These are phyloP conservation scores for Coluber constrictor DNA, from an alignment of 2,797 vertebrate species.

Conservation along the genomic window DNA sequence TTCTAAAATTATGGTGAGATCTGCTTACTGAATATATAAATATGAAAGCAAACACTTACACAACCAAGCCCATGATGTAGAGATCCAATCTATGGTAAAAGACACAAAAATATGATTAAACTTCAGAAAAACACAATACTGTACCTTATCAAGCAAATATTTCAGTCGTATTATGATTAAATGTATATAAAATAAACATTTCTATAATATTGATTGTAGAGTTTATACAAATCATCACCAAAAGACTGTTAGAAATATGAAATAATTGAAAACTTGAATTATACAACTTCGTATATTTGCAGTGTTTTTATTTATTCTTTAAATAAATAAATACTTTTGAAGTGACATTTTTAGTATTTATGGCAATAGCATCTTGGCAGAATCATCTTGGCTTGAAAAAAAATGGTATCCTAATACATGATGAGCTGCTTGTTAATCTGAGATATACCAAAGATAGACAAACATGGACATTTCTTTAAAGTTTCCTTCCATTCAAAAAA, in stretches of 20 bases:
- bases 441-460: neutral
- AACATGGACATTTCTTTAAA: neutral
- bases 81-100: slow-evolving; percentile 86
- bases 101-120: slow-evolving; percentile 63
- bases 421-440: neutral
- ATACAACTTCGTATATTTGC: neutral
- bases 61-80: slow-evolving; percentile 95
- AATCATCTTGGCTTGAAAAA: neutral
- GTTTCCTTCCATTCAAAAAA: neutral
- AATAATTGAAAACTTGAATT: slow-evolving; percentile 31
- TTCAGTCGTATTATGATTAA: slow-evolving; percentile 50
- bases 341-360: neutral
- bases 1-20: neutral
- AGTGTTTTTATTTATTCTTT: neutral
- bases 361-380: neutral
- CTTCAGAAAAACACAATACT: slow-evolving; percentile 60
- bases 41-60: slow-evolving; percentile 80
- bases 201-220: slow-evolving; percentile 28
- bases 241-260: slow-evolving; percentile 9
- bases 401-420: neutral
- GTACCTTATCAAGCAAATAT: slow-evolving; percentile 57
- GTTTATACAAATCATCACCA: neutral
- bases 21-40: neutral
- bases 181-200: slow-evolving; percentile 54
- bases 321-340: too few species aligned